Evolutionary conservation across 2,888 invertebrate genomes (phyloP), one percentile per base, ranked within the genome.

Genomic region (Trissolcus japonicus): DNA sequence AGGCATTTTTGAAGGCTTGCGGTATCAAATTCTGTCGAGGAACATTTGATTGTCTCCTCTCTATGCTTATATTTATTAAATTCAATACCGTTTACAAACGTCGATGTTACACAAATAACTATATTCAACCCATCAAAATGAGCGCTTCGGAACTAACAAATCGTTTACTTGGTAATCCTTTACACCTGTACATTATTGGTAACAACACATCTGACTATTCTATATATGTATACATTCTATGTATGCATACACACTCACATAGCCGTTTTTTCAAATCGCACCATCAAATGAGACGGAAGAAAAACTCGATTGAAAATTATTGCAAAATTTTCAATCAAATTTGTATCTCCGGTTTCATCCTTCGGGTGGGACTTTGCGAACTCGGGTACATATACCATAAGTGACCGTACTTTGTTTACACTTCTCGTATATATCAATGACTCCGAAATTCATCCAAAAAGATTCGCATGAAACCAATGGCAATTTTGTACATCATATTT

Each of bases 1-100:
- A 81, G 81, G 81, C 80, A 80, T 76, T 80, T 76, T 79, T 80
- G 80, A 81, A 81, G 80, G 80, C 79, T 81, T 80, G 80, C 79
- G 79, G 80, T 81, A 81, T 81, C 78, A 81, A 81, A 81, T 80
- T 80, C 74, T 74, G 77, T 66, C 62, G 66, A 74, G 74, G 74
- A 74, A 65, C 68, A 46, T 53, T 35, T 68, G 71, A 16, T 13
- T 41, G 67, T 63, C 74, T 67, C 68, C 71, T 74, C 78, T 61
- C 72, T 69, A 61, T 57, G 74, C 74, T 77, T 66, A 68, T 76
- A 66, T 62, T 76, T 62, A 50, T 56, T 72, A 68, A 68, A 55
- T 66, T 78, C 50, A 63, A 74, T 74, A 74, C 62, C 60, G 60
- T 65, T 72, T 75, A 77, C 54, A 78, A 80, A 79, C 68, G 66